phyloP scores from a whole-genome alignment of 2,888 invertebrate genomes.

The Scaptomyza caliginosa region DNA sequence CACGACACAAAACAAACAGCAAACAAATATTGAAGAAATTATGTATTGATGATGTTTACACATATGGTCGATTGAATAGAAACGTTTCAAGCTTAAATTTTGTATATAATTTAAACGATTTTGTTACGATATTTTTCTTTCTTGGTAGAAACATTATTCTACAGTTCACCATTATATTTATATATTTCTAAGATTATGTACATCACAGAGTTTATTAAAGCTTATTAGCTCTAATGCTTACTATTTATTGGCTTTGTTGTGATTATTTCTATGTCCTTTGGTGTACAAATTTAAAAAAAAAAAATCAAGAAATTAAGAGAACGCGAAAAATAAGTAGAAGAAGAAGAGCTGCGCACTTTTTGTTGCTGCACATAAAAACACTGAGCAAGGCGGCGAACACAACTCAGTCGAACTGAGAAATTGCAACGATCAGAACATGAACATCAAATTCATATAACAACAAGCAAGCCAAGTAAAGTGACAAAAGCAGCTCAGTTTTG shows the following conservation, averaged over 20 bases:
- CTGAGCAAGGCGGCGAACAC: constrained; percentile 75
- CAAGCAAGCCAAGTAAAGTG: constrained; percentile 26
- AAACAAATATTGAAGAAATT: constrained; percentile 69
- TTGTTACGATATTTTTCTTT: too few species aligned
- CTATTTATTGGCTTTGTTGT: too few species aligned
- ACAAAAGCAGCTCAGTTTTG: constrained; percentile 8
- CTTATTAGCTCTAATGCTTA: too few species aligned
- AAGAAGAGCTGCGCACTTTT: constrained; percentile 47
- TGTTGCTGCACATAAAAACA: constrained; percentile 79
- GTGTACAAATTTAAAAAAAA: constrained; percentile 12
- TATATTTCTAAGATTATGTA: too few species aligned
- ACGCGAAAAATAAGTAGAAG: constrained; percentile 30
- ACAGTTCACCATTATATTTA: too few species aligned
- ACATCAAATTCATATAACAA: constrained; percentile 21
- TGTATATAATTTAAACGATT: too few species aligned
- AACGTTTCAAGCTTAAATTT: neutral
- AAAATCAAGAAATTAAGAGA: constrained; percentile 61
- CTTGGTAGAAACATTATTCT: too few species aligned
- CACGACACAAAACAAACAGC: constrained; percentile 58
- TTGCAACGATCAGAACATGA: constrained; percentile 77
- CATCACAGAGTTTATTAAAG: too few species aligned
- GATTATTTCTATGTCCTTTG: constrained; percentile 19
- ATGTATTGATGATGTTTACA: constrained; percentile 70
- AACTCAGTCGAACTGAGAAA: constrained; percentile 80
- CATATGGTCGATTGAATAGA: constrained; percentile 15